A percentile compares a stretch with the other conserved stretches of the same genome.
phyloP scores from a whole-genome alignment of 1,140 invertebrate species.

The Lepidotrigona ventralis region DNA sequence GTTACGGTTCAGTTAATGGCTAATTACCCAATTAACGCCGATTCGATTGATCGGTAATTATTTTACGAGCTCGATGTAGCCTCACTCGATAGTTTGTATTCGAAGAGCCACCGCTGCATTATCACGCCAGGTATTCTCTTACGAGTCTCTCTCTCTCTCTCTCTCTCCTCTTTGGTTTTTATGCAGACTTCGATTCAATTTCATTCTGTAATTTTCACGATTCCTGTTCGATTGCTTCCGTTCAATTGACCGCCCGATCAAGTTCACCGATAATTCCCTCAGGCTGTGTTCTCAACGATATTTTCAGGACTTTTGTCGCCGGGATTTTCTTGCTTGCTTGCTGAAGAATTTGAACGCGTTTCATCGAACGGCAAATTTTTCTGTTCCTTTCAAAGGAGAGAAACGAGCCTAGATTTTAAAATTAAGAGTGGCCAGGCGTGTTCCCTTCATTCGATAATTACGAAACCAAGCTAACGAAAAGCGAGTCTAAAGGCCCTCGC shows the following conservation, averaged over 20 bases:
- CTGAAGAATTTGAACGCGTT: no score
- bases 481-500: no score
- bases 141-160: conserved; percentile 25
- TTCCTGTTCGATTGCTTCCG: not conserved
- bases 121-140: conserved; percentile 20
- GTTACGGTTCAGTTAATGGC: conserved; percentile 63
- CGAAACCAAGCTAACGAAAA: no score
- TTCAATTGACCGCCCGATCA: not conserved
- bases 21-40: conserved; percentile 72
- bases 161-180: not conserved
- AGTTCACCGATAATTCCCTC: not conserved
- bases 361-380: no score
- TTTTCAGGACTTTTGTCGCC: no score
- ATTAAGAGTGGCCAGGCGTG: no score
- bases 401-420: no score
- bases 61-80: conserved; percentile 33
- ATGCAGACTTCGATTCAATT: not conserved
- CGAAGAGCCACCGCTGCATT: not conserved
- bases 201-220: not conserved
- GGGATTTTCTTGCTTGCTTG: no score
- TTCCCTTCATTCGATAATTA: no score
- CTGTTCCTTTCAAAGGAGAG: no score
- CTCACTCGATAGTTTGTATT: conserved; percentile 26
- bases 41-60: conserved; percentile 45
- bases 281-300: not conserved